Evolutionary conservation across 2,113 vertebrate genomes (phyloP).

Genomic region (Camelus bactrianus): DNA sequence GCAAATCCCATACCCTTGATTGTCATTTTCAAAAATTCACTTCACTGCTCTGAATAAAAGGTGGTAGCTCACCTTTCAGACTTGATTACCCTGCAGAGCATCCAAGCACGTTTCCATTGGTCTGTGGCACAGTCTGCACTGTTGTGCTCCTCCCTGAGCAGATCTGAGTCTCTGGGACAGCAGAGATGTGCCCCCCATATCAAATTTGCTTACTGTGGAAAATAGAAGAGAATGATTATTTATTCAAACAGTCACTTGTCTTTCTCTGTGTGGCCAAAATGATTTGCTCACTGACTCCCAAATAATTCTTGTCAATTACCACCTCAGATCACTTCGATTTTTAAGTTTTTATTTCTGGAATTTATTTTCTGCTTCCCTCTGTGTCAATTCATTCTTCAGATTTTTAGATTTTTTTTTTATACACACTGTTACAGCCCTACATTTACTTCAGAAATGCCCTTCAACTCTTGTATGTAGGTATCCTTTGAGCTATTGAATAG

Average conservation of each 20-base stretch:
- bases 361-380: neutral
- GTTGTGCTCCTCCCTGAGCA: neutral
- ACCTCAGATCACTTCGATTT: neutral
- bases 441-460: neutral
- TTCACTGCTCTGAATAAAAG: neutral
- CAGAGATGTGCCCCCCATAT: neutral
- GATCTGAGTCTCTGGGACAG: neutral
- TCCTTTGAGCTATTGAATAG: neutral
- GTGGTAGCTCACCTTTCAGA: neutral
- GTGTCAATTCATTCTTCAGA: neutral
- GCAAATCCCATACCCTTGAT: neutral
- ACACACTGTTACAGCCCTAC: neutral
- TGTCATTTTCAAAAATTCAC: neutral
- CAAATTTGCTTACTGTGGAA: neutral
- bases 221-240: neutral
- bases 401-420: neutral
- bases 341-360: neutral
- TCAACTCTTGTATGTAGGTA: fast-evolving
- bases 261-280: neutral
- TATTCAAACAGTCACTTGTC: neutral
- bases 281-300: neutral
- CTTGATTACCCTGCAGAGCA: neutral
- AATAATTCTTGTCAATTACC: neutral
- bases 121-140: neutral
- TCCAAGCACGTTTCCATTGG: neutral